These are phyloP conservation scores for Thalpophila matura DNA, from an alignment of 2,888 invertebrate genomes.

Conservation along the genomic window DNA sequence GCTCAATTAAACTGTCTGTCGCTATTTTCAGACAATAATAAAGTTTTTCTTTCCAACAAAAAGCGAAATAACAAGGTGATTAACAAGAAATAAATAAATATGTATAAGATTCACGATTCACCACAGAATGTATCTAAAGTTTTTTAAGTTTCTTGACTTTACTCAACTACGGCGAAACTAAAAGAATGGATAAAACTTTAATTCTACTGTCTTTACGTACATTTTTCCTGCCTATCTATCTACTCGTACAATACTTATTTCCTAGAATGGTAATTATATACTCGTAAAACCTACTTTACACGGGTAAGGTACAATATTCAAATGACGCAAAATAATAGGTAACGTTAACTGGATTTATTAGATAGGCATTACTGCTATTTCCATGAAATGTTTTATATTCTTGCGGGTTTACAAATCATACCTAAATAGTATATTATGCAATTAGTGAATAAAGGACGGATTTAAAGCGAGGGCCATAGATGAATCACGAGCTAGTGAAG, in stretches of 20 bases:
- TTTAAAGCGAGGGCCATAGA: too few relatives aligned
- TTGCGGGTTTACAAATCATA: too few relatives aligned
- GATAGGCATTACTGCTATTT: too few relatives aligned
- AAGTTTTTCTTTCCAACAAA: constrained; percentile 12
- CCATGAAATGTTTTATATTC: too few relatives aligned
- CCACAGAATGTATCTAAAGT: too few relatives aligned
- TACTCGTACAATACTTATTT: background rate
- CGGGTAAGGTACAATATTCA: too few relatives aligned
- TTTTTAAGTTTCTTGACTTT: background rate
- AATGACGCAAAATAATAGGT: constrained; percentile 8
- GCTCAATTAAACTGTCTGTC: constrained; percentile 29
- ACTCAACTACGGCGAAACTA: background rate
- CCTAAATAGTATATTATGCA: too few relatives aligned
- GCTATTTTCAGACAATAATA: constrained; percentile 28
- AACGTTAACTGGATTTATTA: too few relatives aligned
- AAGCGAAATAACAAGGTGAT: constrained; percentile 16
- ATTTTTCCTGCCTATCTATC: background rate
- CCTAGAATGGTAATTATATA: constrained; percentile 4
- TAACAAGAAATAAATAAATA: background rate
- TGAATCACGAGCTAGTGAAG: too few relatives aligned
- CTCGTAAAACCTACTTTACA: too few relatives aligned
- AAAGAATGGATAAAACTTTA: background rate
- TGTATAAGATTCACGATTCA: too few relatives aligned
- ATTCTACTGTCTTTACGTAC: background rate
- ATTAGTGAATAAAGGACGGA: too few relatives aligned